Conservation (phyloP, 2,113 vertebrate species). For the Cynoglossus semilaevis region DNA sequence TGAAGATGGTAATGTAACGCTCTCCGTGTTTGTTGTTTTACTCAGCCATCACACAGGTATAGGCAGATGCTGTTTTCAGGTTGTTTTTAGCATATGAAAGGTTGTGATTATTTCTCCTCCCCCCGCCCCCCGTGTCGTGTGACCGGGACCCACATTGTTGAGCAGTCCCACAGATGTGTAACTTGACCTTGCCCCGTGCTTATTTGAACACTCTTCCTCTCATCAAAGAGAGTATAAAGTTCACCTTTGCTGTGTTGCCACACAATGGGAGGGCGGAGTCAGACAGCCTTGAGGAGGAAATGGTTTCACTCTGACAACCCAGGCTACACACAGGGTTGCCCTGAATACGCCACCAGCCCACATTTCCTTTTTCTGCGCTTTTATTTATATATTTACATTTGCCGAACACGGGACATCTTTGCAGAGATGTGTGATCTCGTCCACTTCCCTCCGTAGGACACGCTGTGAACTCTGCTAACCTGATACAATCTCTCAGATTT, state of each 20-base stretch:
- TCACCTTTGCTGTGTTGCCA: constrained; percentile 53
- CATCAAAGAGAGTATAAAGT: constrained; percentile 64
- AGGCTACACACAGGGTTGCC: constrained; percentile 56
- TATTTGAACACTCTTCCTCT: constrained; percentile 36
- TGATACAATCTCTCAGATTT: constrained; percentile 36
- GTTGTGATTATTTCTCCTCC: constrained; percentile 10
- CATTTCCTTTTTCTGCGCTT: constrained; percentile 12
- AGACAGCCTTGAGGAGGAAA: constrained; percentile 71
- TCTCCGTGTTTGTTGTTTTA: constrained; percentile 22
- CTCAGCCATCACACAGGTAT: constrained; percentile 44
- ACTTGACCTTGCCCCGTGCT: constrained; percentile 62
- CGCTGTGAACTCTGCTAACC: constrained; percentile 14
- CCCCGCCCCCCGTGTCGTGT: constrained; percentile 2
- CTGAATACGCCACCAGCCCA: constrained; percentile 4
- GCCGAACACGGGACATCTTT: background rate
- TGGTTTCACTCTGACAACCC: constrained; percentile 61
- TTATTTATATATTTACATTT: constrained; percentile 29
- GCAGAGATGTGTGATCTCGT: background rate
- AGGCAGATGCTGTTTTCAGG: constrained; percentile 28
- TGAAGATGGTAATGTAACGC: constrained; percentile 28
- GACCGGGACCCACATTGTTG: constrained; percentile 48
- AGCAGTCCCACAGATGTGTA: constrained; percentile 54
- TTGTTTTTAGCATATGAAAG: constrained; percentile 39
- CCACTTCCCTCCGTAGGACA: constrained; percentile 37
- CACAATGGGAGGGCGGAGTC: constrained; percentile 65